Conservation (phyloP, 2,888 invertebrate genomes). For the Gibbula magus region DNA sequence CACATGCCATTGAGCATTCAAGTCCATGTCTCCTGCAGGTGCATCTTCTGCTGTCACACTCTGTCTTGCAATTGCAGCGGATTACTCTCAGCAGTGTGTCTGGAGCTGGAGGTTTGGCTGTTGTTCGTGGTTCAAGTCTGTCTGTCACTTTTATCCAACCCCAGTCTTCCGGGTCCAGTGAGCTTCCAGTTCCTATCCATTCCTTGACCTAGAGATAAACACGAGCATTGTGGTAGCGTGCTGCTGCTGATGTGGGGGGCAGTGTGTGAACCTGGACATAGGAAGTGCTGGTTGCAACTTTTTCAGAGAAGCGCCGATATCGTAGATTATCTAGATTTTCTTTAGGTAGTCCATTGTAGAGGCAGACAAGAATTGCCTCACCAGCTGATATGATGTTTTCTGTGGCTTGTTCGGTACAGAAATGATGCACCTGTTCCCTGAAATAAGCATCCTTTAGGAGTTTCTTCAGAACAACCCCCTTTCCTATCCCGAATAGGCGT, state of each 20-base stretch:
- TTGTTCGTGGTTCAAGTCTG: constrained; percentile 28
- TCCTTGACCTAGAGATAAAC: constrained; percentile 39
- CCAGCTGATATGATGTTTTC: too few relatives aligned
- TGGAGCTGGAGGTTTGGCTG: constrained; percentile 43
- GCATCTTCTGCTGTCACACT: constrained; percentile 40
- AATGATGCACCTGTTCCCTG: too few relatives aligned
- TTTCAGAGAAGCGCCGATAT: constrained; percentile 23
- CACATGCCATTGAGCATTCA: constrained; percentile 22
- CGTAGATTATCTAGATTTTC: background rate
- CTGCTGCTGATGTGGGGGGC: constrained; percentile 45
- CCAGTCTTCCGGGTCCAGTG: constrained; percentile 36
- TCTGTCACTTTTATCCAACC: constrained; percentile 39
- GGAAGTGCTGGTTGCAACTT: constrained; percentile 21
- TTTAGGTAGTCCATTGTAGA: too few relatives aligned
- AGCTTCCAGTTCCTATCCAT: constrained; percentile 34
- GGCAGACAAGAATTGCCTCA: too few relatives aligned
- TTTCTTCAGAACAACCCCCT: too few relatives aligned
- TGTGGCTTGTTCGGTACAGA: too few relatives aligned
- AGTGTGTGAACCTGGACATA: constrained; percentile 36
- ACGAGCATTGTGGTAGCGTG: constrained; percentile 40
- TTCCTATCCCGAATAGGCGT: too few relatives aligned
- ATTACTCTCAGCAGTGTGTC: constrained; percentile 44
- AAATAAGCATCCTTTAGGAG: too few relatives aligned
- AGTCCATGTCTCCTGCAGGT: constrained; percentile 31
- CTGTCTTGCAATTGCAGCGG: constrained; percentile 43